Evolutionary conservation across 2,888 invertebrate genomes (phyloP).

Genomic region (Mythimna vitellina): DNA sequence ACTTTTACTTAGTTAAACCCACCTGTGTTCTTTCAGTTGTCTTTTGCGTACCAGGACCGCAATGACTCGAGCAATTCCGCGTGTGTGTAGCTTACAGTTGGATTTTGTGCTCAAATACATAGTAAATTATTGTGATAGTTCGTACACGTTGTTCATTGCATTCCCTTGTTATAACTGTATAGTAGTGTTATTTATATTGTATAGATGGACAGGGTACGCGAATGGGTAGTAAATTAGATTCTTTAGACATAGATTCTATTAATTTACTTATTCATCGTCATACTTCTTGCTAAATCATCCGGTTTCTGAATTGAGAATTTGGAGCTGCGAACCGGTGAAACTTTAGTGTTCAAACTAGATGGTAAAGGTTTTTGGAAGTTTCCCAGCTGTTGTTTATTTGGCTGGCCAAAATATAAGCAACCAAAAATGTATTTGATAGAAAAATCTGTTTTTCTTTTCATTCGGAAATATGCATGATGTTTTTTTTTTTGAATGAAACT

Average conservation of each 20-base stretch:
- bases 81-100: constrained; percentile 30
- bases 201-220: constrained; percentile 63
- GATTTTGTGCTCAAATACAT: constrained; percentile 67
- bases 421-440: not conserved
- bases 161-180: constrained; percentile 60
- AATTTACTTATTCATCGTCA: not conserved
- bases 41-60: no score
- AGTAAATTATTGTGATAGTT: constrained; percentile 68
- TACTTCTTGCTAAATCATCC: not conserved
- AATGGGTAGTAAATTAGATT: constrained; percentile 37
- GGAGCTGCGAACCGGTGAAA: not conserved
- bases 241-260: not conserved
- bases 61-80: no score
- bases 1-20: no score
- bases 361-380: not conserved
- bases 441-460: not conserved
- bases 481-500: not conserved
- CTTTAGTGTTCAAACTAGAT: not conserved
- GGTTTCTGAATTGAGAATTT: not conserved
- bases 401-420: not conserved
- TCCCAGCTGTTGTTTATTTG: not conserved
- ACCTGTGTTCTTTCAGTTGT: no score
- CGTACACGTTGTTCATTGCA: constrained; percentile 63
- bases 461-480: not conserved
- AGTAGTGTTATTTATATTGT: constrained; percentile 50